Evolutionary conservation across 2,888 invertebrate species (phyloP), one percentile per base, ranked within the genome.

Genomic region (Leptothorax acervorum): DNA sequence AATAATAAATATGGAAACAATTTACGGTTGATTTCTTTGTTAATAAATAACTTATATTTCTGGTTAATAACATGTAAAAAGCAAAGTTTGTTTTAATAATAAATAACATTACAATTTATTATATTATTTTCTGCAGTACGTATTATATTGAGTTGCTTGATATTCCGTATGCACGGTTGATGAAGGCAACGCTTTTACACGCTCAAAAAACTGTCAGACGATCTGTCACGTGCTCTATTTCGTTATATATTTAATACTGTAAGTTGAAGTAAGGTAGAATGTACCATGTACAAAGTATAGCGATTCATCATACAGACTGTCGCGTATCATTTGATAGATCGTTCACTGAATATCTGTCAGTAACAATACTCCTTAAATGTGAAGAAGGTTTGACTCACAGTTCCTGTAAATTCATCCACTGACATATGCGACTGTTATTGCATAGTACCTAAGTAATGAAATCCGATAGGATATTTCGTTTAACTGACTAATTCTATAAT

Each of bases 291-390:
- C 57, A 70, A 45, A 81, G 39, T 48, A 35, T 48, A 39, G 48
- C 28, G 57, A 81, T 81, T 73, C 79, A 81, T 81, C 79, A 65
- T 60, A 60, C 71, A 39, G 28, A 18, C 48, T 73, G 73, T 81
- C 60, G 60, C 48, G 79, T 73, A 71, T 81, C 73, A 81, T 81
- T 81, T 81, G 79, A 81, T 81, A 73, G 79, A 81, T 81, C 48
- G 73, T 73, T 60, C 45, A 60, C 48, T 73, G 79, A 73, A 73
- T 60, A 81, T 81, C 73, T 73, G 57, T 73, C 73, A 73, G 76
- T 60, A 18, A 60, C 71, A 71, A 73, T 81, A 53, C 48, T 81
- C 39, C 79, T 71, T 73, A 73, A 81, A 81, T 60, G 73, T 57
- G 39, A 73, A n/a, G 12, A 35, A 51, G 60, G 31, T 55, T 78